Evolutionary conservation across 2,113 vertebrate genomes (phyloP), one percentile per base, ranked within the genome.

Genomic region (Ploceus nigricollis): DNA sequence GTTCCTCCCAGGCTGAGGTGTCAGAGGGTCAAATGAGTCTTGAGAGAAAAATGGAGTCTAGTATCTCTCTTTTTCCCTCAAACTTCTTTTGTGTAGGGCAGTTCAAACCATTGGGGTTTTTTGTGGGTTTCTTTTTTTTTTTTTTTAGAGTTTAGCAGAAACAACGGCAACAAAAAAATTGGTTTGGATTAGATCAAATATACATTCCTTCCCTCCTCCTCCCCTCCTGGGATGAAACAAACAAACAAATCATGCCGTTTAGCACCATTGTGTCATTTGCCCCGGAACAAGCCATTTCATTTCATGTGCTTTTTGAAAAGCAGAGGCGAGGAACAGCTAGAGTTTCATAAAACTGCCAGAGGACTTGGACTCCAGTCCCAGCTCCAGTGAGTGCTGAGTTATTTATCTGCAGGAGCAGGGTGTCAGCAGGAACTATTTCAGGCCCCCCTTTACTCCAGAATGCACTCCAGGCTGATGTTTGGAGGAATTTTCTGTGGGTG

Each of bases 181-280:
- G 27, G 48, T 90, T 96, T 94, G 94, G 72, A 94, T 89, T 56
- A 75, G 87, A 84, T 92, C 83, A 91, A 81, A 79, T 95, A 94
- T 92, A 95, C 80, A 92, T 95, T 94, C 83, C 44, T 91, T 94
- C 51, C 35, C 82, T 92, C 71, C 68, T 93, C 50, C 64, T 95
- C 35, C 76, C 81, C 94, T 95, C 80, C 83, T 87, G 94, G 91
- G 93, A 94, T 89, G 83, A 93, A 95, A 66, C 80, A 95, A 93
- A 91, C 81, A 94, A 95, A 94, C 91, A 95, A 89, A 94, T 95
- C 83, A 84, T 91, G 86, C 77, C 6, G 16, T 87, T 96, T 96
- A 96, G 73, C 95, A 94, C 89, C 87, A 79, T 94, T 95, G 93
- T 96, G 94, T 96, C 95, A 91, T 92, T 96, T 95, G 80, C 89